These are phyloP conservation scores for Bubo blakistoni DNA, from an alignment of 2,113 vertebrate species.

Conservation along the genomic window DNA sequence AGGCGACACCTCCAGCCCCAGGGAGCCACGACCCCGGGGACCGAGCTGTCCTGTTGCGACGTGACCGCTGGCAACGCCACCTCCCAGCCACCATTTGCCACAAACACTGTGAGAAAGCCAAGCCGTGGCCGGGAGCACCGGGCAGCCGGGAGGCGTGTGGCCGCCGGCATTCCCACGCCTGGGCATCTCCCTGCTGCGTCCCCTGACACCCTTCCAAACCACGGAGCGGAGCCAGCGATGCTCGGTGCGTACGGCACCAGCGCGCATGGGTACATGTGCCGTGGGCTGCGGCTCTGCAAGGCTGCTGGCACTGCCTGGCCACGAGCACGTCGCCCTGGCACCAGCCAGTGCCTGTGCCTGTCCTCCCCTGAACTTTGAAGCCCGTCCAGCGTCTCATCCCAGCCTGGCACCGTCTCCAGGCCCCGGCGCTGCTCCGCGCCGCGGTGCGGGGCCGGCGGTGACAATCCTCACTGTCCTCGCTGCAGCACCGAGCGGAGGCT, in stretches of 20 bases:
- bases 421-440: neutral
- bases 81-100: neutral
- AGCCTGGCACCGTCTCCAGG: neutral
- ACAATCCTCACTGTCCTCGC: fast-evolving
- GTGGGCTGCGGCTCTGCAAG: fast-evolving
- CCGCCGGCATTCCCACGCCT: neutral
- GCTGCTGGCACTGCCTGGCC: neutral
- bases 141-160: fast-evolving
- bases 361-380: neutral
- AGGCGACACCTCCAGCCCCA: fast-evolving
- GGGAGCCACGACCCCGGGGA: neutral
- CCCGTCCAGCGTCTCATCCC: neutral
- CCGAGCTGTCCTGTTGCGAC: neutral
- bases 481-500: neutral
- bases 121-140: fast-evolving
- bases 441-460: fast-evolving
- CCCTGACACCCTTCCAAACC: neutral
- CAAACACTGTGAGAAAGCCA: neutral
- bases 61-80: fast-evolving
- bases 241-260: neutral
- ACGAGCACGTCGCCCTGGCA: neutral
- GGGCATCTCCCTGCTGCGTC: neutral
- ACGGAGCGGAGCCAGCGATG: fast-evolving
- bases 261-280: fast-evolving
- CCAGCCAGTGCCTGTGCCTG: neutral